These are phyloP conservation scores for Cephus cinctus DNA, from an alignment of 1,140 invertebrate species.

Conservation along the genomic window DNA sequence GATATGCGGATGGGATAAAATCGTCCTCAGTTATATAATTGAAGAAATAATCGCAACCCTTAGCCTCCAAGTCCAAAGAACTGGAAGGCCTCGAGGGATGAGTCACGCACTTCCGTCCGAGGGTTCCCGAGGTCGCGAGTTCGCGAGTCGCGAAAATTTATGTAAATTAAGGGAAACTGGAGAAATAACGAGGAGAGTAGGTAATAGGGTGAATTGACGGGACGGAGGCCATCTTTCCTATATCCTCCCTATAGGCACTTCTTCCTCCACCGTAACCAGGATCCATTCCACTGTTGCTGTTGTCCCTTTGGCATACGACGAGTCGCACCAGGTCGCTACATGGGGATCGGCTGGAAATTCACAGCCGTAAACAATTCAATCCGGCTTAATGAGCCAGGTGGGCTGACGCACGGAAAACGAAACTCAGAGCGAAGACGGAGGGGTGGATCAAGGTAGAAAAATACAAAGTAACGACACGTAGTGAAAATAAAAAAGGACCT, in stretches of 20 bases:
- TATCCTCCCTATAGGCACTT: no score
- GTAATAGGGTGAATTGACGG: background rate
- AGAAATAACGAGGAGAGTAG: background rate
- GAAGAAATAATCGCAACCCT: slow-evolving; percentile 20
- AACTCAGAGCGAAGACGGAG: background rate
- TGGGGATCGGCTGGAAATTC: no score
- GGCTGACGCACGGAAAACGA: background rate
- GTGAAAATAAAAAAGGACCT: background rate
- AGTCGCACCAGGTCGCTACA: background rate
- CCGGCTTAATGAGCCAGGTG: background rate
- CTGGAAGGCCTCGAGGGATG: background rate
- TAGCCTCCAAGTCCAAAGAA: background rate
- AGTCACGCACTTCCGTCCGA: slow-evolving; percentile 21
- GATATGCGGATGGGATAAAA: no score
- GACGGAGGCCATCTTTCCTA: no score
- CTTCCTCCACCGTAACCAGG: no score
- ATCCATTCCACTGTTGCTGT: no score
- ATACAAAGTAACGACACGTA: background rate
- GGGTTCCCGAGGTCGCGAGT: no score
- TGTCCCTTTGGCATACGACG: background rate
- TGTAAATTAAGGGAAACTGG: no score
- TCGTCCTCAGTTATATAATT: slow-evolving; percentile 17
- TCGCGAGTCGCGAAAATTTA: no score
- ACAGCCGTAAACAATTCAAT: slow-evolving; percentile 2
- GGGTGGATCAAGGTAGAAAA: background rate